Evolutionary conservation across 2,888 invertebrate species (phyloP).

Genomic region (Hypomecis punctinalis): DNA sequence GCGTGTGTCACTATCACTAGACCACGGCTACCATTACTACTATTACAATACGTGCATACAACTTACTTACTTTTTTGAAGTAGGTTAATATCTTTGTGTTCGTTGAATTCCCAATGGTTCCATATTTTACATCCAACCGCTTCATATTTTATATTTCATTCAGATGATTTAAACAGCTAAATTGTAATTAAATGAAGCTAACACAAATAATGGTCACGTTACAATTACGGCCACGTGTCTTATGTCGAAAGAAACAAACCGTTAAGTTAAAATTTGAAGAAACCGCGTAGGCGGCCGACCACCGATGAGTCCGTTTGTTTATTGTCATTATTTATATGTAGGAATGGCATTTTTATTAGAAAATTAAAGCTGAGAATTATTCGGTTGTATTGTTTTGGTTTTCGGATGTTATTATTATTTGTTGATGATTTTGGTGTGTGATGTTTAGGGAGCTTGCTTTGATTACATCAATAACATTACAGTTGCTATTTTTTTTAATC

Average conservation of each 20-base stretch:
- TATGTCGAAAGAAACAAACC: conserved; percentile 12
- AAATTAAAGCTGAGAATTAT: conserved; percentile 40
- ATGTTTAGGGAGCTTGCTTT: neutral
- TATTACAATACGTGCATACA: no score
- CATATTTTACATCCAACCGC: no score
- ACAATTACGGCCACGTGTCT: conserved; percentile 28
- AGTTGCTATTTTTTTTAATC: no score
- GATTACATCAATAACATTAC: no score
- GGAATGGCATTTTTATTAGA: conserved; percentile 55
- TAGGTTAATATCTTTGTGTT: no score
- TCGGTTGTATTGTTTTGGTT: conserved; percentile 31
- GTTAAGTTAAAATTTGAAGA: conserved; percentile 17
- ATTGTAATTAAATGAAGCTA: conserved; percentile 3
- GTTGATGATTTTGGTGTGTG: conserved; percentile 10
- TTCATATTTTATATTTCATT: neutral
- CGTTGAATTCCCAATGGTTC: no score
- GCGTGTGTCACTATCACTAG: no score
- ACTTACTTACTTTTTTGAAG: no score
- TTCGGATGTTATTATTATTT: conserved; percentile 24
- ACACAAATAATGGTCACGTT: conserved; percentile 10
- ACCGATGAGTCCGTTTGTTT: conserved; percentile 52
- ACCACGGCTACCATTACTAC: no score
- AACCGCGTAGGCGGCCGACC: conserved; percentile 51
- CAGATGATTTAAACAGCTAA: neutral
- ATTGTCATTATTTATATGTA: conserved; percentile 54